phyloP scores from a whole-genome alignment of 2,888 invertebrate species.

The Arge pagana region DNA sequence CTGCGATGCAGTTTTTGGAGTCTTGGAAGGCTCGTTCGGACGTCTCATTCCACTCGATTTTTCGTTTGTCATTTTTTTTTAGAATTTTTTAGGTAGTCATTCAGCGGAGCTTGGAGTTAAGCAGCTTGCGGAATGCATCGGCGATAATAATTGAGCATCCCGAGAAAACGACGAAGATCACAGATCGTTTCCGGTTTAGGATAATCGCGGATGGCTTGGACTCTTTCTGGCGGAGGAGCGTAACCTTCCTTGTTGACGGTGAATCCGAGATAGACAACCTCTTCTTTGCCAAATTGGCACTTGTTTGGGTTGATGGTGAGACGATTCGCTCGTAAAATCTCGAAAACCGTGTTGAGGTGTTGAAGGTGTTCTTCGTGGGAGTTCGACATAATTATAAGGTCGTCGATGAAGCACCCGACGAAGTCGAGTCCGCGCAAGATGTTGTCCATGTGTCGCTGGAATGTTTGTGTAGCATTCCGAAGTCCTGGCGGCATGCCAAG shows the following conservation, averaged over 20 bases:
- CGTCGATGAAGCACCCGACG: background rate
- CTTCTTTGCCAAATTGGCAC: background rate
- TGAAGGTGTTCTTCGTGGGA: background rate
- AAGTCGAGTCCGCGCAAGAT: background rate
- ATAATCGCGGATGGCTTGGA: constrained; percentile 23
- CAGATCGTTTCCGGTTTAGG: background rate
- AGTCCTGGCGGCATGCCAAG: background rate
- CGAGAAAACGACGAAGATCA: constrained; percentile 17
- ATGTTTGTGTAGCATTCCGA: background rate
- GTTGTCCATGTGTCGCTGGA: background rate
- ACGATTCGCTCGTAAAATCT: constrained; percentile 20
- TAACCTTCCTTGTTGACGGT: constrained; percentile 13
- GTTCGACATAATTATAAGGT: background rate
- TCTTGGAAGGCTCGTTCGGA: constrained; percentile 11
- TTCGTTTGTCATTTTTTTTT: constrained; percentile 19
- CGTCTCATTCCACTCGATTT: background rate
- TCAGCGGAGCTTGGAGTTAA: constrained; percentile 11
- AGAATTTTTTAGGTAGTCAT: constrained; percentile 6
- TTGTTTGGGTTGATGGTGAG: background rate
- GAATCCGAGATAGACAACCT: constrained; percentile 23
- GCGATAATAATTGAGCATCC: constrained; percentile 19
- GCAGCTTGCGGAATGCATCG: constrained; percentile 15
- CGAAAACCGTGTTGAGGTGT: constrained; percentile 27
- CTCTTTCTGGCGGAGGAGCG: constrained; percentile 21
- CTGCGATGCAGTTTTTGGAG: constrained; percentile 14